Conservation (phyloP, 2,113 vertebrate species). For the Pelvicachromis taeniatus region DNA sequence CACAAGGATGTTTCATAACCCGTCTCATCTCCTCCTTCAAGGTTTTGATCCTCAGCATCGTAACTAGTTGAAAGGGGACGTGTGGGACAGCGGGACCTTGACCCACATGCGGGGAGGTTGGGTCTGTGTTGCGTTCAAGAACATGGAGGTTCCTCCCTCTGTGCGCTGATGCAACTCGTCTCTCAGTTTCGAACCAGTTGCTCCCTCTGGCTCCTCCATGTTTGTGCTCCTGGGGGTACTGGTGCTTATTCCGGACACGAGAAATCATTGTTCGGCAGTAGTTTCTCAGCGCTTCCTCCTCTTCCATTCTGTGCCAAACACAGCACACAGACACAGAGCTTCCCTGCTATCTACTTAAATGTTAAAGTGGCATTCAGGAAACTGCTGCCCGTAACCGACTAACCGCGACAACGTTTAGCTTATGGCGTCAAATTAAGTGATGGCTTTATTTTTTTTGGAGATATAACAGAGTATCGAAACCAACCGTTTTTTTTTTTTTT, state of each 20-base stretch:
- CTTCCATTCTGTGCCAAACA: not conserved
- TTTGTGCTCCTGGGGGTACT: not conserved
- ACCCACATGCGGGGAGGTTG: not conserved
- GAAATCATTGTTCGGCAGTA: conserved; percentile 54
- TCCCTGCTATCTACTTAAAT: not conserved
- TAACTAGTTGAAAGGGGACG: conserved; percentile 57
- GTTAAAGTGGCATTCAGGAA: not conserved
- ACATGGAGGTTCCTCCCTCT: not conserved
- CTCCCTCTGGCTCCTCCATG: not conserved
- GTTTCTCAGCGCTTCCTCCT: conserved; percentile 1
- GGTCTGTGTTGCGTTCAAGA: not conserved
- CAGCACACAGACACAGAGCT: not conserved
- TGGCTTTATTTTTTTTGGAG: not conserved
- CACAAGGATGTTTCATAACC: conserved; percentile 30
- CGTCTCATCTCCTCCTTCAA: conserved; percentile 49
- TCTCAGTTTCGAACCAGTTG: not conserved
- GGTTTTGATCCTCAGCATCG: conserved; percentile 52
- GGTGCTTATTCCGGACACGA: not conserved
- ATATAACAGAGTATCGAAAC: not conserved
- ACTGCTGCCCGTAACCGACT: not conserved
- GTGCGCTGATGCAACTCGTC: not conserved
- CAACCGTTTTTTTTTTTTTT: not conserved
- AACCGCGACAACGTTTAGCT: not conserved
- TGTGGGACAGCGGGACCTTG: not conserved
- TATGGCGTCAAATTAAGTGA: not conserved